A percentile compares a stretch with the other conserved stretches of the same genome.
Conservation (phyloP, 2,797 vertebrate species). For the Taenioides sp. region DNA sequence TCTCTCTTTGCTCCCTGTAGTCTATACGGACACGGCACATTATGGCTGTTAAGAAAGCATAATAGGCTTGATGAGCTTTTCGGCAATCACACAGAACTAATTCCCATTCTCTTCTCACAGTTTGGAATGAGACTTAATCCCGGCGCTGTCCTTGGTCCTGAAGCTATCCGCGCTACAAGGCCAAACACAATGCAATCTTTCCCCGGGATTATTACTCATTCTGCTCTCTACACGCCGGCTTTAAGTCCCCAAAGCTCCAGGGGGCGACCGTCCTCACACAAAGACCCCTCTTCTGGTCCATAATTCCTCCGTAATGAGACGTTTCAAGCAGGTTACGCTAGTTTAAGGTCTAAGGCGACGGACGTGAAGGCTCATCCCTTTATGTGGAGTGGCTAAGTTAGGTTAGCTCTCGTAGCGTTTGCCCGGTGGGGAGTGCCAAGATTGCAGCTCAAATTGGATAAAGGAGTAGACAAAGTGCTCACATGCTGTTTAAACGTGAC, state of each 20-base stretch:
- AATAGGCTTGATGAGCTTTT: background rate
- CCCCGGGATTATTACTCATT: conserved; percentile 14
- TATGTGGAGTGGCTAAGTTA: conserved; percentile 39
- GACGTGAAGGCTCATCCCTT: conserved; percentile 44
- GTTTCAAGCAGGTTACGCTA: conserved; percentile 41
- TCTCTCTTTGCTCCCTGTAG: background rate
- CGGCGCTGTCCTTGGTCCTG: conserved; percentile 43
- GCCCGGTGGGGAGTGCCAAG: conserved; percentile 57
- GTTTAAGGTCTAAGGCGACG: conserved; percentile 46
- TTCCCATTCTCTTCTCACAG: background rate
- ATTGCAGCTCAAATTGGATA: conserved; percentile 68
- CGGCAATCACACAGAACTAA: background rate
- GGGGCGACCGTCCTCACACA: conserved; percentile 16
- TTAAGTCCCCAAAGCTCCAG: conserved; percentile 29
- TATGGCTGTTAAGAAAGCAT: background rate
- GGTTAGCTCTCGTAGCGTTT: conserved; percentile 48
- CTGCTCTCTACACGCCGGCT: conserved; percentile 16
- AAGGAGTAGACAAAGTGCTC: conserved; percentile 65
- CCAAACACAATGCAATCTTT: conserved; percentile 18
- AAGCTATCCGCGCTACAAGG: conserved; percentile 1
- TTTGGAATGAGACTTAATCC: background rate
- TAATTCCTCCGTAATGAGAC: conserved; percentile 53
- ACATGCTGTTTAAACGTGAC: conserved; percentile 7
- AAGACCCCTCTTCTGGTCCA: conserved; percentile 31
- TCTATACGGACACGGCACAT: background rate